Base-by-base conservation (phyloP, 2,113 vertebrate species). In the Crotalus tigris region DNA sequence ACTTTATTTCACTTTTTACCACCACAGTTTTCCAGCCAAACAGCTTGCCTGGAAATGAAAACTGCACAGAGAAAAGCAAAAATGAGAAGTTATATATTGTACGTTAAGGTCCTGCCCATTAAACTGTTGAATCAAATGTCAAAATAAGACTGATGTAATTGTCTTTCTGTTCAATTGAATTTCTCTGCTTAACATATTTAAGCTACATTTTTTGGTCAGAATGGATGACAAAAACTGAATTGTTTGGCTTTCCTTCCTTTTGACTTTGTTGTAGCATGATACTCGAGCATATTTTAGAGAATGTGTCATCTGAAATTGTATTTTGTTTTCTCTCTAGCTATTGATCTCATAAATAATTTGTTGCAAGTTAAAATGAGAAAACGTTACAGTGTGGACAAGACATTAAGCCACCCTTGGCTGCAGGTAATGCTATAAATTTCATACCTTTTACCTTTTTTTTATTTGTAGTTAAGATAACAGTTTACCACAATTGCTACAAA, bases 321-420 rank as follows among this genome's bases (percentile, higher is more conserved):
- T 96, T 93, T 95, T 98, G 49, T 96, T 93, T 95, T 98, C 97
- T 23, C 88, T 53, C 81, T 97, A 99, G 99, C 99, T 93, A 99
- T 99, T 92, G 99, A 99, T 97, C 98, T 99, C 96, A 99, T 99
- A 96, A 99, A 99, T 98, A 99, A 99, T 97, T 98, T 99, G 95
- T 97, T 99, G 96, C 99, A 99, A 98, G 99, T 99, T 90, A 99
- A 99, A 98, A 99, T 99, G 98, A 98, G 99, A 97, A 99, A 99
- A 96, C 98, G 99, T 58, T 99, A 98, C 96, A 99, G 99, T 12
- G 99, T 99, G 92, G 99, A 99, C 97, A 99, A 99, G 97, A 99
- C 99, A 0, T 98, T 99, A 97, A 99, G 99, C 97, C 99, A 99
- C 92, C 99, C 99, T 0, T 99, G 99, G 99, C 97, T 99, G 94